These are phyloP conservation scores for Pseudopodoces humilis DNA, from an alignment of 2,113 vertebrate genomes.

Conservation along the genomic window DNA sequence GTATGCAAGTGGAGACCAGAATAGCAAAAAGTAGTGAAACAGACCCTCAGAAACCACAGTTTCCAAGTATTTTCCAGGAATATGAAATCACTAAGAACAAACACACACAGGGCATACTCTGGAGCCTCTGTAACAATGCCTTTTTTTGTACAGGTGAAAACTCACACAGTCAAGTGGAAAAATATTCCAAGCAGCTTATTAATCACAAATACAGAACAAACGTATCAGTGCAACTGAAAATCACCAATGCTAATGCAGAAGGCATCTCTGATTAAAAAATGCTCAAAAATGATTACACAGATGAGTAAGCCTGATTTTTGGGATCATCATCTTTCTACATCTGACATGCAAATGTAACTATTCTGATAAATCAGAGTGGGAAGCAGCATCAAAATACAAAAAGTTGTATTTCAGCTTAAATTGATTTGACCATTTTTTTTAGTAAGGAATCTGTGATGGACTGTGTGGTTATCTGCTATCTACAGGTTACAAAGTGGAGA, in stretches of 20 bases:
- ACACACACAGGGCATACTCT: not conserved
- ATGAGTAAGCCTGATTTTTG: slow-evolving; percentile 62
- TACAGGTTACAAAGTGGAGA: not conserved
- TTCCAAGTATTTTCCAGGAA: not conserved
- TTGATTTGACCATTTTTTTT: not conserved
- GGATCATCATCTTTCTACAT: slow-evolving; percentile 43
- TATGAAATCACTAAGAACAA: not conserved
- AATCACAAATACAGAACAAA: slow-evolving; percentile 55
- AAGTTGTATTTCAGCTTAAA: not conserved
- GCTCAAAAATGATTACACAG: slow-evolving; percentile 60
- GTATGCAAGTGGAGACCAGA: slow-evolving; percentile 42
- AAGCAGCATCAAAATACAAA: not conserved
- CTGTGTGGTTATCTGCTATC: not conserved
- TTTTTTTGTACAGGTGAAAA: slow-evolving; percentile 27
- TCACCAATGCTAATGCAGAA: slow-evolving; percentile 49
- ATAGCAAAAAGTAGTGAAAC: slow-evolving; percentile 6
- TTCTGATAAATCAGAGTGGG: slow-evolving; percentile 25
- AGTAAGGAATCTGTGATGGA: not conserved
- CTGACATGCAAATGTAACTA: slow-evolving; percentile 41
- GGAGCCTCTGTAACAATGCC: not conserved
- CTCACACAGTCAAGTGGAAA: not conserved
- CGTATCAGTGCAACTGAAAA: slow-evolving; percentile 31
- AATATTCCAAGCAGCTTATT: slow-evolving; percentile 42
- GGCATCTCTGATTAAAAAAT: slow-evolving; percentile 53
- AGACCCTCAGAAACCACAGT: not conserved